phyloP scores from a whole-genome alignment of 2,888 invertebrate genomes.

The Nebria brevicollis region DNA sequence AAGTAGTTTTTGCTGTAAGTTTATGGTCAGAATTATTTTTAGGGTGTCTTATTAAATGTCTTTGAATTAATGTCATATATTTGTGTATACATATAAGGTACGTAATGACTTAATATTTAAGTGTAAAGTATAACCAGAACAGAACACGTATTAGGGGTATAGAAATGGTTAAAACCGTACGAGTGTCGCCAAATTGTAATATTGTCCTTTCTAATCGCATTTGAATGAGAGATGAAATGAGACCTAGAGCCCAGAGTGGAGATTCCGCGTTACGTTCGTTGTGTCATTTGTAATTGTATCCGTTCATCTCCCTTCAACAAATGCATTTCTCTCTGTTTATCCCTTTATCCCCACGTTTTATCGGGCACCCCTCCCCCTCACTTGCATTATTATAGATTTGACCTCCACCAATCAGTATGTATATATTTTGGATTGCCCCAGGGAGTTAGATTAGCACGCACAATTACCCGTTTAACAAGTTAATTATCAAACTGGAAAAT shows the following conservation, averaged over 20 bases:
- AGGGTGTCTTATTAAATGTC: too few relatives aligned
- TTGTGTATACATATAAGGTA: neutral
- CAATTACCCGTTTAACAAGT: constrained; percentile 43
- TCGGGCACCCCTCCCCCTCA: constrained; percentile 25
- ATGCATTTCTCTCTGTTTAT: constrained; percentile 31
- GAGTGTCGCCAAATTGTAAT: constrained; percentile 5
- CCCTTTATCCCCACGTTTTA: constrained; percentile 18
- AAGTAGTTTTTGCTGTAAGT: too few relatives aligned
- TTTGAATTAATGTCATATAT: too few relatives aligned
- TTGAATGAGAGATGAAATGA: neutral
- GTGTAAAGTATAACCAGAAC: neutral
- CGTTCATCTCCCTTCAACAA: constrained; percentile 32
- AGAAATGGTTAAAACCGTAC: neutral
- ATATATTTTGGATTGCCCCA: neutral
- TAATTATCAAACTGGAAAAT: constrained; percentile 35
- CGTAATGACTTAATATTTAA: neutral
- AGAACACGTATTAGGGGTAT: neutral
- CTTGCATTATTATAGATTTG: constrained; percentile 46
- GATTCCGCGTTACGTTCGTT: constrained; percentile 4
- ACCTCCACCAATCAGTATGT: constrained; percentile 41
- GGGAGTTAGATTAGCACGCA: constrained; percentile 32
- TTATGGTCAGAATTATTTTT: too few relatives aligned
- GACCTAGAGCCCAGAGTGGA: constrained; percentile 2
- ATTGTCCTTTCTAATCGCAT: constrained; percentile 12
- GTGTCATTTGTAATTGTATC: constrained; percentile 42